Base-by-base conservation (phyloP, 2,113 vertebrate species). In the Narcine bancroftii region DNA sequence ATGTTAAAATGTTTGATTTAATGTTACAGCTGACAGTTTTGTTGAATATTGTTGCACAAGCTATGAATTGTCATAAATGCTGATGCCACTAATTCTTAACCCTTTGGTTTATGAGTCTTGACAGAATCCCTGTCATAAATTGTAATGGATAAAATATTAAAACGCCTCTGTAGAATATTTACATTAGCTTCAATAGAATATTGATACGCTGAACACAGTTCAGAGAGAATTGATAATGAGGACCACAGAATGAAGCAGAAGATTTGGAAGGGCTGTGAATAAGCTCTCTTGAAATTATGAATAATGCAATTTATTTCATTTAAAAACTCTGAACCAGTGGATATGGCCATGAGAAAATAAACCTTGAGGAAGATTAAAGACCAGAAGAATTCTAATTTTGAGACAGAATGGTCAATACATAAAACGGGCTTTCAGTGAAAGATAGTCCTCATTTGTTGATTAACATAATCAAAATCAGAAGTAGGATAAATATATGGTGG, bases 221-320 rank as follows among this genome's bases (percentile, higher is more conserved):
- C 81, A 56, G 50, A 60, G 50, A 33, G 81, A 85, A 60, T 60
- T 6, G 50, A 73, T 73, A 73, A 73, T 73, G 72, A 36, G 72
- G 33, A 73, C 13, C 33, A 2, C 72, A n/a, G 72, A 73, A 36
- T 36, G n/a, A 85, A n/a, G 19, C 13, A 85, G 81, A 56, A 85
- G 50, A 60, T 56, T 85, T 85, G 56, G 50, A 50, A 56, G 81
- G 50, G 29, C 56, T 85, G 33, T 85, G 29, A 85, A 60, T 85
- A 60, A 85, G 11, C 4, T 56, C 50, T 36, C 81, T 56, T 85
- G 81, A 56, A 60, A 85, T 85, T 33, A 85, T 85, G 81, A 85
- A 85, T 85, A 85, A 85, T 56, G 81, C 81, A 85, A 50, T 33
- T 85, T 85, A 36, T 85, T 56, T 85, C 56, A 85, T 85, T 56